Base-by-base conservation (phyloP, 1,140 invertebrate genomes). In the Drosophila nebulosa region DNA sequence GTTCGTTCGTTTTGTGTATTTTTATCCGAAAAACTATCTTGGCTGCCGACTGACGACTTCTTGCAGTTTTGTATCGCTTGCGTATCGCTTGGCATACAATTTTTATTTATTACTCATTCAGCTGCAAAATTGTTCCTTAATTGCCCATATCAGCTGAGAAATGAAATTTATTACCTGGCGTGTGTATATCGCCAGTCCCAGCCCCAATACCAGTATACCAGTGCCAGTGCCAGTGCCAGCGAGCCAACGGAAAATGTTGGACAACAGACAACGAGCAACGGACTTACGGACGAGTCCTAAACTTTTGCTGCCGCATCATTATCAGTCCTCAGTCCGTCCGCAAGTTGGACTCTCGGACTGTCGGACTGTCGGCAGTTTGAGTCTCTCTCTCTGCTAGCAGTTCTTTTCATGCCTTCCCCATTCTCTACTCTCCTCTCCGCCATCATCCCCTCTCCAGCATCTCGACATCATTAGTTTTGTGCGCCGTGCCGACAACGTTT, bases 91-190 rank as follows among this genome's bases (percentile, higher is more conserved):
- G 77, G 86, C 81, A 90, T 90, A 89, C 81, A 85, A 85, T 85
- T 85, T 85, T 85, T 90, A 90, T 90, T 90, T 90, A 90, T 90
- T 90, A 90, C 89, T 90, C 88, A 90, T 90, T 90, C 88, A 90
- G 79, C 88, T 90, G 88, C 88, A 90, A 90, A 90, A 90, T 90
- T 90, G 88, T 90, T 90, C 88, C 88, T 90, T 90, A 90, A 90
- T 90, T 90, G 88, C 88, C 88, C 88, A 90, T 90, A 90, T 90
- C 88, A 90, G 83, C 83, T 88, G 77, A 90, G 88, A 90, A 90
- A 90, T 90, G 88, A 90, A 90, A 90, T 90, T 90, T 90, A 90
- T 90, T 90, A 90, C 88, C 88, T 90, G 88, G 84, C 84, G 88
- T 90, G 89, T 88, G 84, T 88, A 88, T 88, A 88, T 88, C 78